phyloP scores from a whole-genome alignment of 2,113 vertebrate genomes.

The Onychostoma macrolepis region DNA sequence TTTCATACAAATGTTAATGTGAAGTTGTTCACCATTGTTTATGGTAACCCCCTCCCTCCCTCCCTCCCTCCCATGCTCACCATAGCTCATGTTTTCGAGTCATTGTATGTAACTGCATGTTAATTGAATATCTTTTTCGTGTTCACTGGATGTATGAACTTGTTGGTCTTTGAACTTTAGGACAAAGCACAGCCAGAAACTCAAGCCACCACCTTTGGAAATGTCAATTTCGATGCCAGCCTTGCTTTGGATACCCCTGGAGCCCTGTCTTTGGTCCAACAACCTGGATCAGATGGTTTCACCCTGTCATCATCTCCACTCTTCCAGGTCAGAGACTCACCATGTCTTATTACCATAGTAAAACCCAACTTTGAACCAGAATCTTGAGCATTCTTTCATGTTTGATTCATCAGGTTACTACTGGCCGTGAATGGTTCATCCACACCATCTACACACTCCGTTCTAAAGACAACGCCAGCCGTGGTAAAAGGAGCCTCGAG shows the following conservation, averaged over 20 bases:
- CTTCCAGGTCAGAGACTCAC: conserved; percentile 48
- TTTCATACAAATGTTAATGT: neutral
- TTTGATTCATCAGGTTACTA: conserved; percentile 60
- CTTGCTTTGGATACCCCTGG: conserved; percentile 49
- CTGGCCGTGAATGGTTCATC: conserved; percentile 67
- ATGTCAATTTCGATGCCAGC: conserved; percentile 49
- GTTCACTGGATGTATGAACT: neutral
- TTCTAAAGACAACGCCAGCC: conserved; percentile 60
- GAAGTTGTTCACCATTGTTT: neutral
- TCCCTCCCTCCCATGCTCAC: too few relatives aligned
- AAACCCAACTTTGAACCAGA: neutral
- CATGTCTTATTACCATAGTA: neutral
- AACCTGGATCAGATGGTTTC: conserved; percentile 58
- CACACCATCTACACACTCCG: conserved; percentile 63
- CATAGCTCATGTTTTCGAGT: neutral
- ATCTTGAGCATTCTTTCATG: neutral
- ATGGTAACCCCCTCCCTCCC: too few relatives aligned
- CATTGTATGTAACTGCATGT: neutral
- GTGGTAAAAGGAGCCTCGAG: conserved; percentile 86
- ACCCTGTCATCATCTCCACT: conserved; percentile 55
- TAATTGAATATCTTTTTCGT: neutral
- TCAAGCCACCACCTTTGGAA: conserved; percentile 52
- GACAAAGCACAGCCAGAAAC: conserved; percentile 61
- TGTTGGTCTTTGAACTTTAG: conserved; percentile 38
- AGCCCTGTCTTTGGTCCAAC: conserved; percentile 46